These are phyloP conservation scores for Choreutis nemorana DNA, from an alignment of 2,888 invertebrate species.

Conservation along the genomic window DNA sequence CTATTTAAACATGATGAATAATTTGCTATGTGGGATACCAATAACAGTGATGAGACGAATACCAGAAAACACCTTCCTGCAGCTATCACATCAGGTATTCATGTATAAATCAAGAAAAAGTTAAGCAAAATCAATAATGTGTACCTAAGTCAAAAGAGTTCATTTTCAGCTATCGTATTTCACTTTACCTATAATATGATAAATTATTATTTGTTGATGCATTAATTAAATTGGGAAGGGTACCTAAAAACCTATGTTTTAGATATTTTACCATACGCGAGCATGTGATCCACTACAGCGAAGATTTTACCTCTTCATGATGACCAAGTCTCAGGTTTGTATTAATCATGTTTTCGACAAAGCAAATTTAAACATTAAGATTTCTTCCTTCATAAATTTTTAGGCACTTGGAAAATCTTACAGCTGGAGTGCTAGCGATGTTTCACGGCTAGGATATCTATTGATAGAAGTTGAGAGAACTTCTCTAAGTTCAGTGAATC, in stretches of 20 bases:
- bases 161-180: neutral
- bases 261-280: conserved; percentile 49
- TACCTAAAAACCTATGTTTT: no score
- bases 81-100: conserved; percentile 40
- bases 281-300: conserved; percentile 51
- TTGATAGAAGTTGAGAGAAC: conserved; percentile 37
- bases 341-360: neutral
- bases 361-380: no score
- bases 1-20: conserved; percentile 51
- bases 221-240: no score
- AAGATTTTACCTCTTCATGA: conserved; percentile 42
- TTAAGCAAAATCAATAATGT: neutral
- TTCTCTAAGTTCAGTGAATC: conserved; percentile 36
- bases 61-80: conserved; percentile 31
- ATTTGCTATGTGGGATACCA: conserved; percentile 48
- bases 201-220: no score
- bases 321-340: conserved; percentile 46
- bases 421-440: conserved; percentile 50
- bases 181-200: no score
- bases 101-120: neutral
- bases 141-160: neutral
- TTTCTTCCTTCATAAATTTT: no score
- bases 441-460: conserved; percentile 41
- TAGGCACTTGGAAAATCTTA: conserved; percentile 50
- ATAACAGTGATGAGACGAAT: conserved; percentile 41